Conservation (phyloP, 2,888 invertebrate genomes). For the Conomelus anceps region DNA sequence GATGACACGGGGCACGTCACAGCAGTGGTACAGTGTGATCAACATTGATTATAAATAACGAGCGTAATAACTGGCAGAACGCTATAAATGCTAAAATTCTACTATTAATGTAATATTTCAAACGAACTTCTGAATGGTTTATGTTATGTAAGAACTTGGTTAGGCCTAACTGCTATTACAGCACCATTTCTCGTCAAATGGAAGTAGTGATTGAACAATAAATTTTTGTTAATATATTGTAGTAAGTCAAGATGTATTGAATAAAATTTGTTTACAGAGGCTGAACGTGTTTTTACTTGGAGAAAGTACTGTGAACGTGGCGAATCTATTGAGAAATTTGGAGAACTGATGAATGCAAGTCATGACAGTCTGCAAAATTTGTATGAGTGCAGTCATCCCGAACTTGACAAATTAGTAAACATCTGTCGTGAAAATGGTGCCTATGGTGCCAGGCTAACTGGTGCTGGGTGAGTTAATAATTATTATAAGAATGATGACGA, state of each 20-base stretch:
- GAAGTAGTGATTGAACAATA: background rate
- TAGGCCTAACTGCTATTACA: too few species aligned
- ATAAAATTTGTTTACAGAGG: slow-evolving; percentile 55
- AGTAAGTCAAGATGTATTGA: background rate
- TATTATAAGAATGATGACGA: background rate
- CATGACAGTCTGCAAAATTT: slow-evolving; percentile 76
- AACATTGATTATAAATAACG: too few species aligned
- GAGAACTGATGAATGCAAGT: slow-evolving; percentile 79
- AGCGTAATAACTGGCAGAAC: too few species aligned
- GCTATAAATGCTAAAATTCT: too few species aligned
- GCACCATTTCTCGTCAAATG: too few species aligned
- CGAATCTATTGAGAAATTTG: slow-evolving; percentile 52
- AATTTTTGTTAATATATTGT: background rate
- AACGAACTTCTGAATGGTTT: background rate
- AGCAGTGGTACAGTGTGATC: too few species aligned
- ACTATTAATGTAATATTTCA: too few species aligned
- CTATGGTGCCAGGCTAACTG: slow-evolving; percentile 87
- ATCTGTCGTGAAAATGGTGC: slow-evolving; percentile 60
- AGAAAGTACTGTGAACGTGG: slow-evolving; percentile 51
- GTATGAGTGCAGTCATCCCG: slow-evolving; percentile 90
- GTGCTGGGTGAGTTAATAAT: slow-evolving; percentile 65
- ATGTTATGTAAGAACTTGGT: too few species aligned
- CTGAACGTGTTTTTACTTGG: slow-evolving; percentile 74
- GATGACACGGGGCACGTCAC: too few species aligned
- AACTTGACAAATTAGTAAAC: slow-evolving; percentile 74